Evolutionary conservation across 2,888 invertebrate species (phyloP), one percentile per base, ranked within the genome.

Genomic region (Lepidonotus clava): DNA sequence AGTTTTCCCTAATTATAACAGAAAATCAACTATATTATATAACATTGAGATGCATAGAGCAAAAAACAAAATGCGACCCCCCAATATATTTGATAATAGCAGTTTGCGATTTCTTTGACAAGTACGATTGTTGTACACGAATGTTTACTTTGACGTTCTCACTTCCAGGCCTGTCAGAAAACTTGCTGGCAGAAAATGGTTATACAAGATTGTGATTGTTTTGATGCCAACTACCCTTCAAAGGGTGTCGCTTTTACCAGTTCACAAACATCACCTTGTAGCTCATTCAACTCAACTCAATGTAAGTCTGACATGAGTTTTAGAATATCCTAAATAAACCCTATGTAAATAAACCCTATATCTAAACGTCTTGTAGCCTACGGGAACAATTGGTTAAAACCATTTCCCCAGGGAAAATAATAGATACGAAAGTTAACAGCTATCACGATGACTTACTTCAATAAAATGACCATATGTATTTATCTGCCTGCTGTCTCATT

Each of bases 151-250:
- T n/a, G n/a, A n/a, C n/a, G n/a, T n/a, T n/a, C n/a, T n/a, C n/a
- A n/a, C n/a, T n/a, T n/a, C 61, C 34, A 83, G 83, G 83, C 83
- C 21, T 83, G 83, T 32, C 51, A 83, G 34, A 83, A 83, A 36
- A 83, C 83, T 4, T 83, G 83, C 41, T 83, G 56, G 51, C 83
- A 83, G 34, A 2, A 41, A 46, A 41, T 53, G 53, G 83, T 83
- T 11, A 83, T 83, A 4, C 21, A 28, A 5, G 4, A 83, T 11
- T 83, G 83, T 32, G 46, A 24, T 51, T 83, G 83, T 28, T 51
- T 56, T 28, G 83, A 83, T 51, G 28, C 83, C n/a, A 83, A 53
- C 18, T 83, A 83, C 41, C 51, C 51, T 24, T 14, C 56, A 1
- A 1, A n/a, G 14, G 83, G 83, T 21, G 21, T 24, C 21, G 83